phyloP scores from a whole-genome alignment of 2,113 vertebrate species.

The Ageneiosus marmoratus region DNA sequence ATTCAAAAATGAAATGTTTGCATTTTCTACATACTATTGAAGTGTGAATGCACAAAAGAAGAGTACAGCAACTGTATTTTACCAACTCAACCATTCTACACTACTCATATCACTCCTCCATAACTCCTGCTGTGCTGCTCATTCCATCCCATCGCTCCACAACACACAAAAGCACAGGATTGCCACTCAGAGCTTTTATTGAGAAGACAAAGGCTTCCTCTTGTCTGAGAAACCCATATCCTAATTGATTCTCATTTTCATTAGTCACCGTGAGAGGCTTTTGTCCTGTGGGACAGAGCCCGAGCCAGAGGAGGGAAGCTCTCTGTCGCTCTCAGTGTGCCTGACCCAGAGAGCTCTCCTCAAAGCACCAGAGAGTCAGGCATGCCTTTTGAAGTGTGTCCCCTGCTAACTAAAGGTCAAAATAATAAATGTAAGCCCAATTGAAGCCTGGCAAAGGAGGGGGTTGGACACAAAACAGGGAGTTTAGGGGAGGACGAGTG shows the following conservation, averaged over 20 bases:
- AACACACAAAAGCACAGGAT: constrained; percentile 25
- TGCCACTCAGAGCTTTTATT: constrained; percentile 37
- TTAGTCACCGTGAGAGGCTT: constrained; percentile 64
- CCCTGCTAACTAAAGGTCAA: constrained; percentile 78
- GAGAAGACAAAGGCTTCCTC: constrained; percentile 45
- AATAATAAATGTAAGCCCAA: constrained; percentile 82
- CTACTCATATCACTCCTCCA: constrained; percentile 13
- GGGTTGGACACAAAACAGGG: constrained; percentile 45
- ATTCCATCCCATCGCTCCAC: background rate
- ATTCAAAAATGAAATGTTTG: background rate
- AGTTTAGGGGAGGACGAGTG: constrained; percentile 55
- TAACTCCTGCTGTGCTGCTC: background rate
- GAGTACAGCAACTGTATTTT: background rate
- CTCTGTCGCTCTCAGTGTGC: constrained; percentile 66
- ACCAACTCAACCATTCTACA: background rate
- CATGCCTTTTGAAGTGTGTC: constrained; percentile 67
- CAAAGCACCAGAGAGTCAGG: constrained; percentile 59
- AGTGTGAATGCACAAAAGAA: background rate
- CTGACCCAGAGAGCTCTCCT: constrained; percentile 64
- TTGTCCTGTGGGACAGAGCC: constrained; percentile 64
- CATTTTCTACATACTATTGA: background rate
- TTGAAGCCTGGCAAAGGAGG: constrained; percentile 69
- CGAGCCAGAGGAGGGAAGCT: constrained; percentile 60
- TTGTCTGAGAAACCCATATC: constrained; percentile 56
- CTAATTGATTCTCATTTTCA: constrained; percentile 73